These are phyloP conservation scores for Eilema caniola DNA, from an alignment of 2,888 invertebrate genomes.

Conservation along the genomic window DNA sequence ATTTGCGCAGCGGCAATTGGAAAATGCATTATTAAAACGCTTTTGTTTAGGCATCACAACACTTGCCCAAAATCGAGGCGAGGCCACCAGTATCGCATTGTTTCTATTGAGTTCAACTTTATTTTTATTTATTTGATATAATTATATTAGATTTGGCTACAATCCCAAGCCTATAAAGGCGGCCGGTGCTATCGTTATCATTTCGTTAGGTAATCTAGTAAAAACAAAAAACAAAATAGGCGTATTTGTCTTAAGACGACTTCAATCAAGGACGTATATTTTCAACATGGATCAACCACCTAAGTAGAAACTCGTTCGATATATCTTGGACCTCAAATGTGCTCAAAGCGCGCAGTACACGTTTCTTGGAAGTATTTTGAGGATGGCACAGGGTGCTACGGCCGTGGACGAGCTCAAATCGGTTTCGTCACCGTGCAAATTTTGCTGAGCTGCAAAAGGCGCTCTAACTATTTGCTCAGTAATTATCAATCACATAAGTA, in stretches of 20 bases:
- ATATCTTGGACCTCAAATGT: too few relatives aligned
- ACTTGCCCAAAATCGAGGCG: constrained; percentile 66
- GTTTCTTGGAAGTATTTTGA: too few relatives aligned
- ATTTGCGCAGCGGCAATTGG: constrained; percentile 86
- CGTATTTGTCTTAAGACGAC: neutral
- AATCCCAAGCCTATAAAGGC: neutral
- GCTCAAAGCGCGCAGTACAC: too few relatives aligned
- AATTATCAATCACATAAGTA: neutral
- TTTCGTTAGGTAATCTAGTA: neutral
- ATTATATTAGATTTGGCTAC: neutral
- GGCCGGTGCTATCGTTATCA: neutral
- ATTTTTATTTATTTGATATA: neutral
- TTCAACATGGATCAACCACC: too few relatives aligned
- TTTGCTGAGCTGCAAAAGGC: neutral
- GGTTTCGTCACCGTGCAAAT: neutral
- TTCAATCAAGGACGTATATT: neutral
- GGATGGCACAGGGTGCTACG: too few relatives aligned
- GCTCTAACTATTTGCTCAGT: neutral
- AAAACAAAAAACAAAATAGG: neutral
- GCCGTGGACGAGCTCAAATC: too few relatives aligned
- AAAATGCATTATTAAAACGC: constrained; percentile 87
- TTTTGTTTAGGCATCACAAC: constrained; percentile 84
- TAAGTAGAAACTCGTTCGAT: too few relatives aligned
- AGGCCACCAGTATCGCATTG: constrained; percentile 31
- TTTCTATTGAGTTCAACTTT: constrained; percentile 38